Conservation (phyloP, 2,888 invertebrate genomes). For the Panopea generosa region DNA sequence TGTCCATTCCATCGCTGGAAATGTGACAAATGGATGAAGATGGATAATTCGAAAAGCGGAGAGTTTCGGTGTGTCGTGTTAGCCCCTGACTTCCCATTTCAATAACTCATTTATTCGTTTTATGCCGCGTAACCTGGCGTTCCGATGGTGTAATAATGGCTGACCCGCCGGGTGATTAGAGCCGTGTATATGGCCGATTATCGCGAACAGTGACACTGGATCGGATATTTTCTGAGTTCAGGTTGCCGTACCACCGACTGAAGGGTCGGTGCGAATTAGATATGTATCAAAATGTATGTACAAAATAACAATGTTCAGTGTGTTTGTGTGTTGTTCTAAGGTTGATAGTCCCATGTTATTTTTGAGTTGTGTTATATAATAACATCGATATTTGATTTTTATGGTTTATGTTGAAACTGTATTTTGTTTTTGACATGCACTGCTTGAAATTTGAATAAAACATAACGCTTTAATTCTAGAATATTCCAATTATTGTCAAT, state of each 20-base stretch:
- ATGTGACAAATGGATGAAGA: constrained; percentile 63
- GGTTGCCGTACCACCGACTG: neutral
- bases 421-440: no score
- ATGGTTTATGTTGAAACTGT: no score
- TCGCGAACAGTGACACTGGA: constrained; percentile 7
- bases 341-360: no score
- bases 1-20: constrained; percentile 59
- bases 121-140: constrained; percentile 25
- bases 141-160: constrained; percentile 22
- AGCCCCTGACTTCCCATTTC: constrained; percentile 62
- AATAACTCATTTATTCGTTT: constrained; percentile 61
- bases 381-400: no score
- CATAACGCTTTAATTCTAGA: no score
- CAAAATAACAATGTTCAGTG: no score
- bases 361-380: no score
- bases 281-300: no score
- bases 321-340: no score
- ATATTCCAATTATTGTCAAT: no score
- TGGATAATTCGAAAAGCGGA: constrained; percentile 58
- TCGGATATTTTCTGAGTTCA: neutral
- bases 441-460: no score
- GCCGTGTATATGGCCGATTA: constrained; percentile 26
- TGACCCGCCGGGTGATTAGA: constrained; percentile 22
- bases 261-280: no score
- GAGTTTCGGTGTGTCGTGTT: constrained; percentile 40